Conservation (phyloP, 2,113 vertebrate species). For the Anthoscopus minutus region DNA sequence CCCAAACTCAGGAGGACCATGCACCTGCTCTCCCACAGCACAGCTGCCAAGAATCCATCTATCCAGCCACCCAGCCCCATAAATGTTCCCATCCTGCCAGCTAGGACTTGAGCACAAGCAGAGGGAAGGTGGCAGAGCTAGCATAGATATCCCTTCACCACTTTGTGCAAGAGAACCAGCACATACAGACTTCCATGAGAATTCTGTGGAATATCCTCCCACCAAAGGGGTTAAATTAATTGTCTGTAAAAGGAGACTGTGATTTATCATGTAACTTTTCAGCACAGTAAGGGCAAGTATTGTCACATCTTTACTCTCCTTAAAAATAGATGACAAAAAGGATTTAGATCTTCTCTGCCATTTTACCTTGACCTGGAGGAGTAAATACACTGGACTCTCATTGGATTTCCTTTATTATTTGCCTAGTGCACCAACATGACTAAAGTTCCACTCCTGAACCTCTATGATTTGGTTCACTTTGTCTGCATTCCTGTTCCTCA, state of each 20-base stretch:
- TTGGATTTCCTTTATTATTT: neutral
- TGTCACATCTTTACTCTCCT: neutral
- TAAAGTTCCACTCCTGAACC: neutral
- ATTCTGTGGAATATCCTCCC: neutral
- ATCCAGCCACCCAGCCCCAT: neutral
- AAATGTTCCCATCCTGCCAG: neutral
- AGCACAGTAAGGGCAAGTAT: neutral
- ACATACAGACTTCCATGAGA: neutral
- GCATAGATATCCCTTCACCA: neutral
- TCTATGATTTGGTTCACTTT: neutral
- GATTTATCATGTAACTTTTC: neutral
- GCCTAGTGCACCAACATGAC: neutral
- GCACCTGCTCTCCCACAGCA: accelerated
- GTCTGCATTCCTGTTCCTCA: neutral
- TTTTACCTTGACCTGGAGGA: neutral
- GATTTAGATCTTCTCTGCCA: neutral
- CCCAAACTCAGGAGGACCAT: neutral
- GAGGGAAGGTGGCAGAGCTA: neutral
- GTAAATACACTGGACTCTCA: neutral
- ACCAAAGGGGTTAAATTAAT: neutral
- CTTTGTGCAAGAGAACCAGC: neutral
- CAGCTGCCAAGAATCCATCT: neutral
- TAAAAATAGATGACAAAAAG: neutral
- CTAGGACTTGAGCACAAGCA: neutral
- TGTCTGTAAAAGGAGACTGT: neutral